phyloP scores from a whole-genome alignment of 2,113 vertebrate genomes.

The Sapayoa aenigma region DNA sequence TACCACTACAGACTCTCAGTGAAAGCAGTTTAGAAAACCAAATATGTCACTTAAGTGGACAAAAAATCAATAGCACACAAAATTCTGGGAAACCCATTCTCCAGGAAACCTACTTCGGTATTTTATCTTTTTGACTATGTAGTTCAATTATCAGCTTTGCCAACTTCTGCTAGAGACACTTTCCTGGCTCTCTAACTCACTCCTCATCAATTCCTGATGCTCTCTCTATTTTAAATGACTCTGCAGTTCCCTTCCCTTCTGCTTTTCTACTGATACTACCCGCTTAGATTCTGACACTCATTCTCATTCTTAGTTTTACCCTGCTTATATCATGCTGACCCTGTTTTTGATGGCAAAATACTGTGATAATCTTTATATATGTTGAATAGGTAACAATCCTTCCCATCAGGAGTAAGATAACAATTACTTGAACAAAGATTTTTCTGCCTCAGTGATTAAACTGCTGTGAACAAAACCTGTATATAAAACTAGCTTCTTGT shows the following conservation, averaged over 20 bases:
- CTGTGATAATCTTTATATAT: background rate
- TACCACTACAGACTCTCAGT: background rate
- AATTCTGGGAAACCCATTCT: conserved; percentile 64
- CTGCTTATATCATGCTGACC: background rate
- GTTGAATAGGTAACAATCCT: background rate
- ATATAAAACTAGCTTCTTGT: background rate
- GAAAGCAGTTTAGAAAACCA: conserved; percentile 29
- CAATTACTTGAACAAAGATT: background rate
- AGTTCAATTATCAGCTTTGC: conserved; percentile 33
- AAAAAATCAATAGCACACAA: conserved; percentile 35
- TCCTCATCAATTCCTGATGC: conserved; percentile 14
- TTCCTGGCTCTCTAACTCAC: conserved; percentile 36
- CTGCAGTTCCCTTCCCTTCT: background rate
- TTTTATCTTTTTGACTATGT: conserved; percentile 42
- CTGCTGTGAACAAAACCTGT: background rate
- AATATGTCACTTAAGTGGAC: conserved; percentile 8
- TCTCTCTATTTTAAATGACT: conserved; percentile 1
- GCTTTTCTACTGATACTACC: background rate
- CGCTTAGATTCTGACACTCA: background rate
- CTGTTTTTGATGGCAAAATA: background rate
- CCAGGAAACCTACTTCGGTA: conserved; percentile 34
- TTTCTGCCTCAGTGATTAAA: background rate
- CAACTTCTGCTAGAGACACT: conserved; percentile 9
- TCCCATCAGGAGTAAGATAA: background rate
- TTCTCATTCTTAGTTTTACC: background rate